These are phyloP conservation scores for Zygothrica quintamaculata DNA, from an alignment of 2,888 invertebrate genomes.

Conservation along the genomic window DNA sequence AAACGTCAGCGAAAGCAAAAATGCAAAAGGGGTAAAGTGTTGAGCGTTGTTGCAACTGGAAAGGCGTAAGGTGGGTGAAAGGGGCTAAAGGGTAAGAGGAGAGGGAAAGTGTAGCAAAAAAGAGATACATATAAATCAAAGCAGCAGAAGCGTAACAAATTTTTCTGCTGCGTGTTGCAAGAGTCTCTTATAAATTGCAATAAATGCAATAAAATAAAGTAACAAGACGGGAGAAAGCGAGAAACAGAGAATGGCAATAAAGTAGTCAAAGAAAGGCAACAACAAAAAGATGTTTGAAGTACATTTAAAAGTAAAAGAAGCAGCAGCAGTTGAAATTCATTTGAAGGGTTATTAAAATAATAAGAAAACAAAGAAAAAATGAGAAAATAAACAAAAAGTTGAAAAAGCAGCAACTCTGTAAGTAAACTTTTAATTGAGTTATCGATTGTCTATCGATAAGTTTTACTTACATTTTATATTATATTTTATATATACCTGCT, in stretches of 20 bases:
- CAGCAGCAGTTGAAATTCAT: no score
- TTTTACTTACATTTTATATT: background rate
- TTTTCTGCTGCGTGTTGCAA: slow-evolving; percentile 11
- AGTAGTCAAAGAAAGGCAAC: slow-evolving; percentile 1
- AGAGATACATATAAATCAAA: slow-evolving; percentile 57
- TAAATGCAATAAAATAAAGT: slow-evolving; percentile 32
- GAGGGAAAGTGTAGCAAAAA: background rate
- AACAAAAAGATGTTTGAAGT: background rate
- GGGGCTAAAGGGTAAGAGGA: background rate
- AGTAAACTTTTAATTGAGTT: background rate
- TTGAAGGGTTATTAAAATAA: no score
- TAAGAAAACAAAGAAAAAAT: background rate
- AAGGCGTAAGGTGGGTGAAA: no score
- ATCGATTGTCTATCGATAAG: slow-evolving; percentile 1
- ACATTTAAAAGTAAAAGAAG: background rate
- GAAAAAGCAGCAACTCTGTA: background rate
- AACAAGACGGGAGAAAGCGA: slow-evolving; percentile 10
- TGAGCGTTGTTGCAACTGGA: no score
- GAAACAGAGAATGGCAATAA: background rate
- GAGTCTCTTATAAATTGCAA: slow-evolving; percentile 20
- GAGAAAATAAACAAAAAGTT: background rate
- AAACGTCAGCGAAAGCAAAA: slow-evolving; percentile 19
- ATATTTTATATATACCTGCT: no score
- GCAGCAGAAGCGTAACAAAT: slow-evolving; percentile 41
- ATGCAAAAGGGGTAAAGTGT: background rate